Evolutionary conservation across 2,113 vertebrate species (phyloP), one percentile per base, ranked within the genome.

Genomic region (Oxygymnocypris stewartii): DNA sequence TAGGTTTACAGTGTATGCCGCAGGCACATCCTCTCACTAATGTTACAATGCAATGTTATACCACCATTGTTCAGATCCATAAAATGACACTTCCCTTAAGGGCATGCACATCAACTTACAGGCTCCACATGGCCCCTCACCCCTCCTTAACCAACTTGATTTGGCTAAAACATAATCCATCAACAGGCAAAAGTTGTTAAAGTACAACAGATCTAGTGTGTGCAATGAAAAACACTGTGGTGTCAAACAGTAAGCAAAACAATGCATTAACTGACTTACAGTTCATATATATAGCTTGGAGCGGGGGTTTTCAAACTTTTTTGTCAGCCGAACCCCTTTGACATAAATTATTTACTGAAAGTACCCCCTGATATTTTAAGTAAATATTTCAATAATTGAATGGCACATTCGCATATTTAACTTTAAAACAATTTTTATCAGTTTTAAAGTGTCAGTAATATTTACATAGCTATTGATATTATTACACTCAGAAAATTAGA

Each of bases 41-140:
- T 89, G 86, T 89, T 87, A 87, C 86, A 89, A 87, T 86, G 88
- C 88, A 89, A 89, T 84, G 88, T 85, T 87, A 89, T 80, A 89
- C 88, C 86, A 80, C 80, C 84, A 87, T 89, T 89, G 88, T 89
- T 87, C 88, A 73, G 75, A 69, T 87, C 84, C 84, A 89, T 84
- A 89, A 87, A 79, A 87, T 87, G 86, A 89, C 88, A 89, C 88
- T 89, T 87, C 88, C 86, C 88, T 87, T 86, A 86, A 87, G 88
- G 88, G 71, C 86, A 86, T 49, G 75, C 80, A 87, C 86, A 86
- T 89, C 88, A 89, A 84, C 84, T 87, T 87, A 86, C 88, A 81
- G 40, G 28, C 65, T 82, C 23, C 31, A 69, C 28, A 69, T 35
- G 40, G 78, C 79, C 63, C 69, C 54, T 76, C 82, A 59, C 67